Evolutionary conservation across 2,888 invertebrate species (phyloP), one percentile per base, ranked within the genome.

Genomic region (Melanostoma scalare): DNA sequence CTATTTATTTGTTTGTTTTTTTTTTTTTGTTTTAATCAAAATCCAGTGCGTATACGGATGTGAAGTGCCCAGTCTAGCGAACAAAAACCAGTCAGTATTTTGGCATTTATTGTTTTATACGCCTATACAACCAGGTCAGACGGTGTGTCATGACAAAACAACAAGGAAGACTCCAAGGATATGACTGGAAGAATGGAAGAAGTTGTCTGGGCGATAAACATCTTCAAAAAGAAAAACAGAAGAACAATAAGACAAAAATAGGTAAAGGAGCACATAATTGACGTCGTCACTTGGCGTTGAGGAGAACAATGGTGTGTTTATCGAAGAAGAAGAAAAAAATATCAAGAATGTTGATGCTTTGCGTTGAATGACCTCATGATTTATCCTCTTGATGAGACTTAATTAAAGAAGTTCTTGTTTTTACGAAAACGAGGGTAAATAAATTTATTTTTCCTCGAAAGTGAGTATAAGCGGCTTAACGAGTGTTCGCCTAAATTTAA

Each of bases 201-300:
- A 46, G 40, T 61, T 36, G 46, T 20, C 61, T 46, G 44, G 61
- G 61, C 44, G 61, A 61, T 46, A 46, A 46, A 46, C 46, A 61
- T 61, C 61, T 8, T 46, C 46, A 61, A 10, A 42, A 31, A 58
- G 42, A 31, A 58, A 58, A 42, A 42, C 42, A 42, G 42, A 40
- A 42, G 33, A 58, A 46, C 6, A 46, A 20, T 8, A 61, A 44
- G 46, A 61, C 46, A 20, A 46, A 46, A 61, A 46, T 35, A 44
- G 44, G 46, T 46, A 61, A 61, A 61, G 61, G 46, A 46, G 61
- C 61, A 46, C 44, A 61, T 61, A 61, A 46, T 61, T 61, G 36
- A 36, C 44, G 44, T 61, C 35, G 6, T 20, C 20, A 20, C 20
- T 35, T 35, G 10, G 6, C 31, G 56, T 3, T 46, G 10, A 46